phyloP scores from a whole-genome alignment of 2,888 invertebrate species.

The Cataglyphis cursor region DNA sequence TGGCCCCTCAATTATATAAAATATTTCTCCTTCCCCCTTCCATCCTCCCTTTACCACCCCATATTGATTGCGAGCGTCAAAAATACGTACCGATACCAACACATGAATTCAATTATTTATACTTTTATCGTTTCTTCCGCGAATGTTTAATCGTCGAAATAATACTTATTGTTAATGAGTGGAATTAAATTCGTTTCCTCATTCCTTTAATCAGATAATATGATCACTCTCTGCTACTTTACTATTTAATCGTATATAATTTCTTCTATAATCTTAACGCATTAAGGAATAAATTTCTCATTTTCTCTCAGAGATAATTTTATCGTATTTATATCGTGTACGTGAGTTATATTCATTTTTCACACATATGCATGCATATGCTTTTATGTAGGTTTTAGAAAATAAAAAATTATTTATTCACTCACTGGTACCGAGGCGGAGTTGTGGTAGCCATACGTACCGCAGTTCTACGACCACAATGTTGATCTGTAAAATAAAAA shows the following conservation, averaged over 20 bases:
- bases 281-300: background rate
- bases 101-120: background rate
- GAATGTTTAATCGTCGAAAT: background rate
- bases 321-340: background rate
- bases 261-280: background rate
- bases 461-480: background rate
- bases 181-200: background rate
- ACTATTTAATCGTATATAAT: background rate
- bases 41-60: background rate
- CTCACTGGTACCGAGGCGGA: background rate
- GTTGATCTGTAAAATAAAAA: constrained; percentile 7
- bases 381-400: background rate
- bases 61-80: background rate
- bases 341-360: background rate
- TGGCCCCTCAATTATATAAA: constrained; percentile 18
- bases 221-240: background rate
- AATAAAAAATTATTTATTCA: background rate
- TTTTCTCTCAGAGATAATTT: background rate
- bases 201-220: background rate
- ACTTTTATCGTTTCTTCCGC: background rate
- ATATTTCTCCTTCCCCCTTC: background rate
- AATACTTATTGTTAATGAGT: background rate
- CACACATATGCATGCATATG: background rate
- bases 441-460: background rate
- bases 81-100: background rate